Base-by-base conservation (phyloP, 1,140 invertebrate species). In the Arctopsyche grandis region DNA sequence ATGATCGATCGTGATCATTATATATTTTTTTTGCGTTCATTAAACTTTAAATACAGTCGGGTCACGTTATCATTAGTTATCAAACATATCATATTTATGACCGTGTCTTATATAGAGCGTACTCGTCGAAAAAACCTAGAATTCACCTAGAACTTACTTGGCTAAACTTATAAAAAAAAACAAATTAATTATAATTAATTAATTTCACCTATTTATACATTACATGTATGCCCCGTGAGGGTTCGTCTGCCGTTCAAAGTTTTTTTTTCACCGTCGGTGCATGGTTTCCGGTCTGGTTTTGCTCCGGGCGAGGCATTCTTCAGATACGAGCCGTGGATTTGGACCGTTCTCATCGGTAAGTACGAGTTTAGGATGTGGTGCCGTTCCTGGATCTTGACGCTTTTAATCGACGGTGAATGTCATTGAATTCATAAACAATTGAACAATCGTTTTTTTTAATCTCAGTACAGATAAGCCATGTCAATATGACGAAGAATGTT, bases 121-220 rank as follows among this genome's bases (percentile, higher is more conserved):
- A 38, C 1, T 38, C 29, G 16, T 60, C 14, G 29, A 19, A 60
- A 60, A 66, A 66, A 66, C 63, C 63, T 66, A 66, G 21, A 66
- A 66, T 26, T 66, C 24, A 12, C 9, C 63, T 66, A 38, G 29
- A 38, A n/a, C 63, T 66, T 66, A 66, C 63, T 9, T n/a, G 63
- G 24, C 63, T 66, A 66, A 38, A 66, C 63, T 66, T 66, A 66
- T 10, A 66, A 60, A 58, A 63, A 63, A 63, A 38, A 38, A 38
- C 29, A 38, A 38, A 38, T 38, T 38, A 38, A 38, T 38, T 7
- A 7, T 38, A 38, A 38, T 38, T 7, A n/a, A 63, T 22, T 19
- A 63, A 63, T 26, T 66, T 66, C 22, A 24, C 24, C 63, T 66
- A 66, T 66, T 38, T 66, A 22, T 66, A 66, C 63, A 66, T 12